These are phyloP conservation scores for Heliangelus exortis DNA, from an alignment of 2,797 vertebrate genomes.

Conservation along the genomic window DNA sequence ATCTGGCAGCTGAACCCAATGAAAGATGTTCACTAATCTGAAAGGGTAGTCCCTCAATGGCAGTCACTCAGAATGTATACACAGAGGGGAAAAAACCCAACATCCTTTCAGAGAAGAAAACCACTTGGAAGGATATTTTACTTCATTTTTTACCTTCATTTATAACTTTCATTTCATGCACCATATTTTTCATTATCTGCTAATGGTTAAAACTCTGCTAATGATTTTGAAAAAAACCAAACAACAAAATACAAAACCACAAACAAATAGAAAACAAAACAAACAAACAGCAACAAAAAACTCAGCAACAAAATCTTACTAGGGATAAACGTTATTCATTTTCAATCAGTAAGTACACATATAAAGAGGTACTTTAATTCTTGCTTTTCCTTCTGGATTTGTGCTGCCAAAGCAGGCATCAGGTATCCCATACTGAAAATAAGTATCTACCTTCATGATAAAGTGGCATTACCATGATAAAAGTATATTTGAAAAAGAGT, in stretches of 20 bases:
- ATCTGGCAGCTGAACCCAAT: not conserved
- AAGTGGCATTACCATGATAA: not conserved
- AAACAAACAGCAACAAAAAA: not conserved
- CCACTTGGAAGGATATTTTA: not conserved
- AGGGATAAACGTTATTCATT: not conserved
- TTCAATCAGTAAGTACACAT: not conserved
- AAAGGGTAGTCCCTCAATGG: not conserved
- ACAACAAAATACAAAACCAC: not conserved
- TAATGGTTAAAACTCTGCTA: not conserved
- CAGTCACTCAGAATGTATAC: not conserved
- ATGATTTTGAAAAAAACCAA: not conserved
- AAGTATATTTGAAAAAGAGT: not conserved
- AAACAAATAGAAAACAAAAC: not conserved
- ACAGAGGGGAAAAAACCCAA: not conserved
- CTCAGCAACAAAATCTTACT: not conserved
- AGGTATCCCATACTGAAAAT: accelerated
- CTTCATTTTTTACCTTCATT: not conserved
- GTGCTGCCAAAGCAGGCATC: not conserved
- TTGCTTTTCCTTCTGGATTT: not conserved
- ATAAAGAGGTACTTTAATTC: not conserved
- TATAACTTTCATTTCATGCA: not conserved
- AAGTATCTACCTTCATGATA: not conserved
- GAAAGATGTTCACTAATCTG: not conserved
- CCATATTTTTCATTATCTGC: not conserved
- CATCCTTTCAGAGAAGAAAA: not conserved